Conservation (phyloP, 2,113 vertebrate species). For the Sterna hirundo region DNA sequence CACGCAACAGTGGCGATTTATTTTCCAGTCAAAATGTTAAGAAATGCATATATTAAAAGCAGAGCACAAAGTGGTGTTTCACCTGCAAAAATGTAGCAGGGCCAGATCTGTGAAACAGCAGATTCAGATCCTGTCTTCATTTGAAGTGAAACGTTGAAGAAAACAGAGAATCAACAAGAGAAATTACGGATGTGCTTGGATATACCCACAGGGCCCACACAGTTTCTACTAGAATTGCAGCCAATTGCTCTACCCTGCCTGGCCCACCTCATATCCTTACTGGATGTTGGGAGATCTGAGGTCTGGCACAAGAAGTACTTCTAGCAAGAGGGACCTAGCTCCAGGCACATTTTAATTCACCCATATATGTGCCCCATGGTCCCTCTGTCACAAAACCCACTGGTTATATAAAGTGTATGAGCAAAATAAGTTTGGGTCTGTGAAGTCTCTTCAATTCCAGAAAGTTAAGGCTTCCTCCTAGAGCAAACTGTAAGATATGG, state of each 20-base stretch:
- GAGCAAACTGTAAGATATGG: not conserved
- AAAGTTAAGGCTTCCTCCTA: not conserved
- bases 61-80: not conserved
- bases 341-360: not conserved
- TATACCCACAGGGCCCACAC: not conserved
- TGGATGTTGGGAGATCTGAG: not conserved
- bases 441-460: not conserved
- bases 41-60: conserved; percentile 14
- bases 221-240: not conserved
- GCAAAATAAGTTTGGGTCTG: not conserved
- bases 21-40: conserved; percentile 11
- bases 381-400: not conserved
- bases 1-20: not conserved
- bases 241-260: not conserved
- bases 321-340: not conserved
- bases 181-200: not conserved
- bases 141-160: not conserved
- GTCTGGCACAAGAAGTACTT: not conserved
- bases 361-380: not conserved
- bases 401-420: not conserved
- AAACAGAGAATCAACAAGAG: not conserved
- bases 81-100: not conserved
- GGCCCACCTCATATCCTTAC: not conserved
- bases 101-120: not conserved
- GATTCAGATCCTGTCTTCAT: not conserved